Evolutionary conservation across 2,113 vertebrate species (phyloP), one percentile per base, ranked within the genome.

Genomic region (Cygnus atratus): DNA sequence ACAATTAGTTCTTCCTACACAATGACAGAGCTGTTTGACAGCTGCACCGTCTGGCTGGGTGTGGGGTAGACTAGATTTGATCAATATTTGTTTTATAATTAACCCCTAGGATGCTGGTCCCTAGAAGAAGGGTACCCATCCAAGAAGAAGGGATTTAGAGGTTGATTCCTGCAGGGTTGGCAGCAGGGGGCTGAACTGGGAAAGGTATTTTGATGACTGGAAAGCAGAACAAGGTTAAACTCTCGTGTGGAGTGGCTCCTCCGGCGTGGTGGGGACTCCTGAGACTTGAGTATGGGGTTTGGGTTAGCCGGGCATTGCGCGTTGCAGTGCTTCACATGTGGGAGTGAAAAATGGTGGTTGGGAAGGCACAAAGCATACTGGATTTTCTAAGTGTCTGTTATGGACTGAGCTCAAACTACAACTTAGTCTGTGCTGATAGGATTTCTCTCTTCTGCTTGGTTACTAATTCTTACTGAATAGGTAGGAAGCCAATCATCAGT

Each of bases 71-170:
- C 6, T 17, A 39, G 16, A 62, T 94, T 88, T 88, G 76, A 87
- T 91, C 66, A 84, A 41, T 90, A 82, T 81, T 87, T 93, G 41
- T 87, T 68, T 86, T 78, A n/a, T 22, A 44, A 58, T 93, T 95
- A 87, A 94, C 48, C 44, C 44, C 10, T 81, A 13, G 9, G n/a
- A n/a, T 87, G 37, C 70, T 70, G 48, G 15, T 22, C 8, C 3
- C n/a, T 11, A 18, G 63, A 22, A 48, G 20, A 22, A 21, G 46
- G 46, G 46, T 48, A 48, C 46, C 46, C 46, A 48, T 48, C 26
- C 9, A 54, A 13, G 39, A 59, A 63, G 33, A 82, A 41, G 8
- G 6, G 11, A 28, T 82, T 58, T 70, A 57, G 41, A 58, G 12
- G 5, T 16, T 58, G 12, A 9, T 76, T 79, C 20, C 43, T 71